Conservation (phyloP, 37 sponge, comb jelly and placozoan genomes). For the Spongilla lacustris region DNA sequence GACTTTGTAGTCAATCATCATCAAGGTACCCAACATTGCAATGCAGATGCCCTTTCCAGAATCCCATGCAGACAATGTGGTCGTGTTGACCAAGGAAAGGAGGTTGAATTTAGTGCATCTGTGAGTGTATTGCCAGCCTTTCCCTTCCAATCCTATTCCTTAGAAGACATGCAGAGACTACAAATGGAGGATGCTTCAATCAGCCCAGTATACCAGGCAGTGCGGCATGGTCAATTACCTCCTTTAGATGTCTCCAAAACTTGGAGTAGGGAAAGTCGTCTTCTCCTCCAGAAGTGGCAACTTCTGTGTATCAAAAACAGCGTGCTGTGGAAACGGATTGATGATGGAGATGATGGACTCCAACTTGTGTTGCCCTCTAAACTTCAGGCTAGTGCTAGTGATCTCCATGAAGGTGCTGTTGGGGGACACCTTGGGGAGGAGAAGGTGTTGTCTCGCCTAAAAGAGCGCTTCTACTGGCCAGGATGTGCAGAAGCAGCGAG, state of each 20-base stretch:
- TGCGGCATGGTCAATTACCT: too few relatives aligned
- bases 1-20: constrained; percentile 30
- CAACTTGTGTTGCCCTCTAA: constrained; percentile 10
- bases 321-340: too few relatives aligned
- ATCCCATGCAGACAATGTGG: constrained; percentile 27
- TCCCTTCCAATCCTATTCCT: too few relatives aligned
- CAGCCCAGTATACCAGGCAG: too few relatives aligned
- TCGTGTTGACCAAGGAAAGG: background rate
- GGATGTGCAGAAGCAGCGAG: constrained; percentile 1
- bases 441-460: background rate
- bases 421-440: constrained; percentile 10
- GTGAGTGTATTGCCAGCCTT: too few relatives aligned
- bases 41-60: constrained; percentile 36
- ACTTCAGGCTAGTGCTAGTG: background rate
- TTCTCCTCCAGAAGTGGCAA: too few relatives aligned
- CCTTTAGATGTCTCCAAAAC: too few relatives aligned
- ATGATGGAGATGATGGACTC: background rate
- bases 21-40: constrained; percentile 30
- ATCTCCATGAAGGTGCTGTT: constrained; percentile 6
- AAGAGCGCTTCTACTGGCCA: background rate
- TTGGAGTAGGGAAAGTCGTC: too few relatives aligned
- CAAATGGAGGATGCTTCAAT: too few relatives aligned
- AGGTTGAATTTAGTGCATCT: too few relatives aligned
- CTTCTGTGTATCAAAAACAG: too few relatives aligned
- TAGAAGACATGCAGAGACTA: too few relatives aligned